A percentile compares a stretch with the other conserved stretches of the same genome.
phyloP scores from a whole-genome alignment of 2,888 invertebrate genomes.

The Epinotia bilunana region DNA sequence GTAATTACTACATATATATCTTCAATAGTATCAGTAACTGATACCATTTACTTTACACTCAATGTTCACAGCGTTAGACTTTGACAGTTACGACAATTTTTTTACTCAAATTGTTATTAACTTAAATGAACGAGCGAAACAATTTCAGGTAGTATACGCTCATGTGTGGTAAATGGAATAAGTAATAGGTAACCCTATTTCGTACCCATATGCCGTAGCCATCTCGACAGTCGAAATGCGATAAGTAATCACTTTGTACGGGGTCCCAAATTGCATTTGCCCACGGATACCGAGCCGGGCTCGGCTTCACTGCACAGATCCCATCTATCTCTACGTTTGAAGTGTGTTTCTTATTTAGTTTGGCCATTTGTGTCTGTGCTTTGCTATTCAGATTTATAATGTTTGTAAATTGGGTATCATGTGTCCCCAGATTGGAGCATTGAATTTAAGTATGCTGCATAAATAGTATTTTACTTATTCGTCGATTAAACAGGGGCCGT shows the following conservation, averaged over 20 bases:
- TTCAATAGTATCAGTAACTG: neutral
- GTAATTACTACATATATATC: neutral
- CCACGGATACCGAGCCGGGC: conserved; percentile 33
- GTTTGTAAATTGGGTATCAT: neutral
- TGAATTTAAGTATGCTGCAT: no score
- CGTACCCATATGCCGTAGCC: conserved; percentile 30
- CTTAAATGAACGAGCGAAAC: neutral
- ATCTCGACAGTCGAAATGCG: conserved; percentile 36
- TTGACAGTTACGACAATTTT: neutral
- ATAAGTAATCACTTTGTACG: conserved; percentile 46
- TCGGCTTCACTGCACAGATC: conserved; percentile 35
- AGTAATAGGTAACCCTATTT: conserved; percentile 40
- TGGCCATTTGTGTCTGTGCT: conserved; percentile 26
- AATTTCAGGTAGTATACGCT: neutral
- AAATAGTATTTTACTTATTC: neutral
- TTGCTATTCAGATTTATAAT: neutral
- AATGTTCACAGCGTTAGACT: neutral
- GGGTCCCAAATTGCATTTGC: conserved; percentile 45
- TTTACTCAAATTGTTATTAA: neutral
- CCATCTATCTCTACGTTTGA: conserved; percentile 44
- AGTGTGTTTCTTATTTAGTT: conserved; percentile 38
- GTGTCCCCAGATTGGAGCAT: no score
- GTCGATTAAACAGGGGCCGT: no score
- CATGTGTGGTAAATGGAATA: conserved; percentile 36
- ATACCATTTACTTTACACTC: neutral